Base-by-base conservation (phyloP, 2,113 vertebrate genomes). In the Phycodurus eques region DNA sequence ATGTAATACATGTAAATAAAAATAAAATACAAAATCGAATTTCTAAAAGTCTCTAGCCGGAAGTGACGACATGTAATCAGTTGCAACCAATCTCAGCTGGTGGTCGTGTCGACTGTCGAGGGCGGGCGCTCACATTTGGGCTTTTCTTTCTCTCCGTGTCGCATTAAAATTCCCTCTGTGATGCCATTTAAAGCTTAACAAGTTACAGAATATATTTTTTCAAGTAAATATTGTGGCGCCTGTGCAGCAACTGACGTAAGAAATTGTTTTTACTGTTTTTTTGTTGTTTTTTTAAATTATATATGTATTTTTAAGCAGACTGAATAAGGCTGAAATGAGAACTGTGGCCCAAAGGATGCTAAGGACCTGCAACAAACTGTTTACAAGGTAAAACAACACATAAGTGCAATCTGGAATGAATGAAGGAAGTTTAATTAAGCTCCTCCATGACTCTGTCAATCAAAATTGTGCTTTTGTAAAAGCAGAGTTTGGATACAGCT, bases 311-410 rank as follows among this genome's bases (percentile, higher is more conserved):
- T 44, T 6, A 47, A 13, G 53, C 2, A 1, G 19, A 20, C 3
- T 20, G 53, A 20, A n/a, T 33, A 19, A 60, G 56, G 22, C 59
- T 31, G 5, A 61, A 39, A 80, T 78, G 78, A 79, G 67, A 70
- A 73, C 67, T 63, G 64, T 74, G 14, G 66, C 74, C 51, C 42
- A 71, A 35, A 63, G 78, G n/a, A 74, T 84, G 60, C 39, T 77
- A 3, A 43, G 19, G 49, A 78, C 60, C 49, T 70, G 77, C 74
- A 83, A 74, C 76, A 72, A 61, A 20, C 71, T 67, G 35, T 72
- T 80, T 27, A 69, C 64, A 1, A 20, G 78, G 83, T 86, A 81
- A 85, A 22, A 27, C 59, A 17, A 17, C 14, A 3, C 14, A 15
- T 33, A 19, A 61, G 35, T 61, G 31, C 31, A 8, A 61, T 35